Evolutionary conservation across 2,113 vertebrate species (phyloP), one percentile per base, ranked within the genome.

Genomic region (Heteronetta atricapilla): DNA sequence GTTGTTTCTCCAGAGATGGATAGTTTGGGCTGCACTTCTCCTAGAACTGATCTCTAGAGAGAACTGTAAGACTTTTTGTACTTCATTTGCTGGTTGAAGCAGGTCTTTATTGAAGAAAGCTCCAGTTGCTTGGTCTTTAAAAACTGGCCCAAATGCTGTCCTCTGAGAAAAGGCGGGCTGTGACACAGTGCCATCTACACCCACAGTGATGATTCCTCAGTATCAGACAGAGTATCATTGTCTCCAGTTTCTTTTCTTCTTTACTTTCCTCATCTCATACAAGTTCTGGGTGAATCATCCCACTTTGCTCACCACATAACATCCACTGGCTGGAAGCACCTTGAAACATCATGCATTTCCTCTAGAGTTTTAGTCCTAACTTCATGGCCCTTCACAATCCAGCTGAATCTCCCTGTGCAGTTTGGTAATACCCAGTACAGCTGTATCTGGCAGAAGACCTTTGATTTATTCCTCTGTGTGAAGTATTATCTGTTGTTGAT

Each of bases 331-430:
- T 85, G 80, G 48, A 67, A 50, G 7, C 62, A 69, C 59, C 29
- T n/a, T 4, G 1, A 62, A 75, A 8, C 17, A 29, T 44, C 19
- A 15, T 22, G 48, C 11, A 0, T 38, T 84, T 36, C 19, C 19
- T n/a, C 3, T 4, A 11, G 42, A 21, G 26, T 64, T 29, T 28
- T 36, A 25, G 44, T 31, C 23, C 6, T 38, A 4, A 53, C 56
- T 36, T 34, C 0, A 0, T 1, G 5, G 3, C 33, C 28, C 33
- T 36, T 87, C 53, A 18, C 7, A 58, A 20, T 33, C 8, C 62
- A 38, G 56, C 42, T 69, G 56, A 36, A 28, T 13, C 11, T 86
- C 26, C 34, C 60, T 38, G 53, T 28, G 67, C 31, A 14, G 5
- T 53, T 72, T 68, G 81, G 62, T 26, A 72, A 66, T 55, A 81